Evolutionary conservation across 2,888 invertebrate species (phyloP).

Genomic region (Campoletis raptor): DNA sequence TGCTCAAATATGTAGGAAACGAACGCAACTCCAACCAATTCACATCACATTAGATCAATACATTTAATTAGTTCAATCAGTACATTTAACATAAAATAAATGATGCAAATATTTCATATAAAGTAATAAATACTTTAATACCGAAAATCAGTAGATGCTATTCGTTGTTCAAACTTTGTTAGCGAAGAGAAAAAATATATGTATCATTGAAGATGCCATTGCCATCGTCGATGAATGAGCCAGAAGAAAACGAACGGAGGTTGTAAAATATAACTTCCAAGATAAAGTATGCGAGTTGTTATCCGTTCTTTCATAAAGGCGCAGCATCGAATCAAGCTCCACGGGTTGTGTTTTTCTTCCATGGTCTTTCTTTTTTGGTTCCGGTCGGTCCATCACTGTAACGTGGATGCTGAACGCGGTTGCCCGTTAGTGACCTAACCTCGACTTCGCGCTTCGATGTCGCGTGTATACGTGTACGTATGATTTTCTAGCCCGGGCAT

Average conservation of each 20-base stretch:
- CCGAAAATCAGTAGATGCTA: neutral
- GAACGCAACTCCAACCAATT: too few species aligned
- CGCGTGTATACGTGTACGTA: neutral
- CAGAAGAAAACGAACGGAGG: neutral
- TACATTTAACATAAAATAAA: too few species aligned
- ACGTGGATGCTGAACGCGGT: slow-evolving; percentile 55
- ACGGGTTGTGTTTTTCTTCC: slow-evolving; percentile 32
- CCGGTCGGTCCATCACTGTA: slow-evolving; percentile 40
- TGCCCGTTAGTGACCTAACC: slow-evolving; percentile 49
- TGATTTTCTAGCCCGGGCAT: slow-evolving; percentile 73
- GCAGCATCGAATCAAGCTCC: neutral
- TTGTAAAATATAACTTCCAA: neutral
- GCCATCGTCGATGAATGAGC: neutral
- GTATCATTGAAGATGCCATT: neutral
- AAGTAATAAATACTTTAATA: too few species aligned
- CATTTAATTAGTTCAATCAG: too few species aligned
- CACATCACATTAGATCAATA: too few species aligned
- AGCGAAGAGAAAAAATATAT: neutral
- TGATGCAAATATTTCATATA: neutral
- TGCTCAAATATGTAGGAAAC: too few species aligned
- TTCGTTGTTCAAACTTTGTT: too few species aligned
- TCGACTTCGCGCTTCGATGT: slow-evolving; percentile 34
- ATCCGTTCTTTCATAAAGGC: slow-evolving; percentile 5
- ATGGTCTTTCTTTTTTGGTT: slow-evolving; percentile 31
- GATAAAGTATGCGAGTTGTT: slow-evolving; percentile 6